Evolutionary conservation across 2,797 vertebrate species (phyloP).

Genomic region (Botia kubotai): DNA sequence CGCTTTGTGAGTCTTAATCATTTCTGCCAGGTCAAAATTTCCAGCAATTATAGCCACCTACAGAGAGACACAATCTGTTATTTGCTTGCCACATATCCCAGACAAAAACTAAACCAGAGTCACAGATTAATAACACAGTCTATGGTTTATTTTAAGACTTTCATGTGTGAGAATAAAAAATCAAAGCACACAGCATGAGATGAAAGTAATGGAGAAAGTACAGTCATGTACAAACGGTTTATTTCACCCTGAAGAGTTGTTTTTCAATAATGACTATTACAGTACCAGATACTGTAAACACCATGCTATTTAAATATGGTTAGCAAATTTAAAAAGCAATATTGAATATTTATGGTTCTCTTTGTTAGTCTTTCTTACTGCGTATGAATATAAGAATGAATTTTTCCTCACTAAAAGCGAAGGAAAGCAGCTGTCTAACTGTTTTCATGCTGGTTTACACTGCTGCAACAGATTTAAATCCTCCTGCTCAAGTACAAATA

Average conservation of each 20-base stretch:
- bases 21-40: conserved; percentile 98
- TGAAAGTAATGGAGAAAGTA: too few relatives aligned
- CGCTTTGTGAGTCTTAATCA: conserved; percentile 98
- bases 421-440: conserved; percentile 53
- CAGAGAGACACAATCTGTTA: conserved; percentile 11
- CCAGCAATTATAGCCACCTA: conserved; percentile 98
- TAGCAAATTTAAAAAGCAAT: too few relatives aligned
- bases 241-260: too few relatives aligned
- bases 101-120: conserved; percentile 17
- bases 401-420: conserved; percentile 50
- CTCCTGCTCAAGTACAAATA: conserved; percentile 59
- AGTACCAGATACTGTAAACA: too few relatives aligned
- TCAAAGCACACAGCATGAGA: too few relatives aligned
- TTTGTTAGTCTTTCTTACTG: background rate
- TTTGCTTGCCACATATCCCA: too few relatives aligned
- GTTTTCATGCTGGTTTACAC: conserved; percentile 43
- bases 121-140: background rate
- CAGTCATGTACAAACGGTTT: too few relatives aligned
- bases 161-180: background rate
- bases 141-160: background rate
- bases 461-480: conserved; percentile 32
- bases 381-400: conserved; percentile 49
- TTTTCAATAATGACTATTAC: too few relatives aligned
- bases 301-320: too few relatives aligned
- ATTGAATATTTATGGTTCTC: conserved; percentile 12